Percentiles rank a stretch among this genome's conserved stretches.
phyloP scores from a whole-genome alignment of 2,797 vertebrate species.

The Phaenicophaeus curvirostris region DNA sequence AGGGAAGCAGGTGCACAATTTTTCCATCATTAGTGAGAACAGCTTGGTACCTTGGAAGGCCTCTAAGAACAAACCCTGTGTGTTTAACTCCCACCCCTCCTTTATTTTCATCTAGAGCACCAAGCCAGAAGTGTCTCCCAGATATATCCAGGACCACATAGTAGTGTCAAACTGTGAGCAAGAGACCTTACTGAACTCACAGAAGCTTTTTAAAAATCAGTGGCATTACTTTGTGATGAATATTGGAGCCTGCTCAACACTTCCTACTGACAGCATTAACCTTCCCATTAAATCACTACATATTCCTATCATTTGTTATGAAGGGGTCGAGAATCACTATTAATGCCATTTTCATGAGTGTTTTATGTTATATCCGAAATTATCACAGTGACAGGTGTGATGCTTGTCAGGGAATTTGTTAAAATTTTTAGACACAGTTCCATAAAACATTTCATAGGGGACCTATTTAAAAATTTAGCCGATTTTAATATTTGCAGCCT shows the following conservation, averaged over 20 bases:
- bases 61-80: background rate
- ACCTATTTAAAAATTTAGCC: background rate
- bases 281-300: background rate
- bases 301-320: background rate
- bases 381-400: background rate
- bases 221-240: background rate
- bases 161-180: background rate
- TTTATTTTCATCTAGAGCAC: background rate
- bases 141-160: accelerated
- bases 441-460: background rate
- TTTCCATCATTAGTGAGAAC: background rate
- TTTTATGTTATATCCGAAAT: background rate
- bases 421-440: background rate
- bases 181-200: background rate
- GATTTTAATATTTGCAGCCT: background rate
- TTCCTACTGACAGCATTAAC: background rate
- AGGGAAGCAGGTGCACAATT: background rate
- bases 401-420: background rate
- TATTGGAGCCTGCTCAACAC: background rate
- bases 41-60: background rate
- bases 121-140: background rate
- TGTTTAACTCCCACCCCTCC: background rate
- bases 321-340: background rate
- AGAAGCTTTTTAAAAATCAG: background rate
- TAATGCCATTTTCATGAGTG: background rate